These are phyloP conservation scores for Cephus pulcher DNA, from an alignment of 2,888 invertebrate species.

Conservation along the genomic window DNA sequence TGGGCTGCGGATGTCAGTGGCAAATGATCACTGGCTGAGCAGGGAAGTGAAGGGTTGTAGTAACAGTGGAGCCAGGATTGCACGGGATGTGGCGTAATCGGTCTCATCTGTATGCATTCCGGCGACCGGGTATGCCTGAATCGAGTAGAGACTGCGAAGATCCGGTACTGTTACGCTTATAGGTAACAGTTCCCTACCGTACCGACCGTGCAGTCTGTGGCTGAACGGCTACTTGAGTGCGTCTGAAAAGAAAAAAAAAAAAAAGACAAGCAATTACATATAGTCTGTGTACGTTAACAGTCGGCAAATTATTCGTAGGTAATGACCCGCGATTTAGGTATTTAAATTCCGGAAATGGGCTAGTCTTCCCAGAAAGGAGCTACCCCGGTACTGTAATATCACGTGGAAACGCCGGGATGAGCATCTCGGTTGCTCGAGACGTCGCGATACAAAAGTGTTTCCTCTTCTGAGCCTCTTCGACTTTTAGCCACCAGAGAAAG, in stretches of 20 bases:
- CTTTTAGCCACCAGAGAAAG: neutral
- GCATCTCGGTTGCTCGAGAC: neutral
- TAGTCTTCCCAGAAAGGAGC: neutral
- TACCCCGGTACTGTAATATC: neutral
- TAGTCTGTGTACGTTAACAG: neutral
- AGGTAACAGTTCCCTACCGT: neutral
- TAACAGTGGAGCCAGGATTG: slow-evolving; percentile 33
- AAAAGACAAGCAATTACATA: neutral
- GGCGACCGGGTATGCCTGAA: slow-evolving; percentile 26
- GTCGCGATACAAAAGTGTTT: neutral
- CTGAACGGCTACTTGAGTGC: neutral
- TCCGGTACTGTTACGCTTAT: slow-evolving; percentile 14
- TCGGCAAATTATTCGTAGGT: neutral
- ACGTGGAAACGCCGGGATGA: neutral
- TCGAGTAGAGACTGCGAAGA: slow-evolving; percentile 31
- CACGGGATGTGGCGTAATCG: slow-evolving; percentile 37
- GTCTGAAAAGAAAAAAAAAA: neutral
- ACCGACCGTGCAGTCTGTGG: neutral
- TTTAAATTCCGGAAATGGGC: neutral
- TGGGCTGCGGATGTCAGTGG: slow-evolving; percentile 39
- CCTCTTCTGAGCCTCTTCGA: neutral
- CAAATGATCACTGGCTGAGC: slow-evolving; percentile 36
- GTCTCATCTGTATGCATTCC: slow-evolving; percentile 45
- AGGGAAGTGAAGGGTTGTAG: slow-evolving; percentile 19
- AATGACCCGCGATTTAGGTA: neutral